Conservation (phyloP, 2,113 vertebrate species). For the Hydropotes inermis region DNA sequence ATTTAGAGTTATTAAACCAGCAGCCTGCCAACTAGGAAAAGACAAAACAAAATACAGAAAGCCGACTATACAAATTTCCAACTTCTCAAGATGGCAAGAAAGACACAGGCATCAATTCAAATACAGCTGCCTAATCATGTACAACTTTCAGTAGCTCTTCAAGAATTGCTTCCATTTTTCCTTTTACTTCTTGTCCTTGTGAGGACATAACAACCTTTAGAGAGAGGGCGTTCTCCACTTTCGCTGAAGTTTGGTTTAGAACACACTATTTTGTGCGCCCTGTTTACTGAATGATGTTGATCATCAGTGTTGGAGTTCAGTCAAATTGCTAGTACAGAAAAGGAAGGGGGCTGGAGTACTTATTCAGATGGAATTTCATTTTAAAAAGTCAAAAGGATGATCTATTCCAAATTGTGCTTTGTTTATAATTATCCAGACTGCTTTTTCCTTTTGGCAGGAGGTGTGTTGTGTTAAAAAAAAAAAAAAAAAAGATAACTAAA, state of each 20-base stretch:
- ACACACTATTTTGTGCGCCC: not conserved
- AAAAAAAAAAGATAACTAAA: not conserved
- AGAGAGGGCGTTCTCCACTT: not conserved
- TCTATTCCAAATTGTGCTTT: not conserved
- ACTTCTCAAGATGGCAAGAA: not conserved
- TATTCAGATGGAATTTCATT: not conserved
- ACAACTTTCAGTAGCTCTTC: not conserved
- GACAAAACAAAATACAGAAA: slow-evolving; percentile 42
- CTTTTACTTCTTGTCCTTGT: not conserved
- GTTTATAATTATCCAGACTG: not conserved
- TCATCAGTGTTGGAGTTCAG: not conserved
- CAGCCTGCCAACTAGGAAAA: slow-evolving; percentile 27
- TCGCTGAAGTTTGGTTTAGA: not conserved
- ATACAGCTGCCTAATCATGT: slow-evolving; percentile 19
- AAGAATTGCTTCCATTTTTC: not conserved
- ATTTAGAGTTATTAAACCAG: slow-evolving; percentile 59
- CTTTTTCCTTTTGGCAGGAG: not conserved
- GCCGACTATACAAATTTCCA: slow-evolving; percentile 42
- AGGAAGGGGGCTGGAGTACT: not conserved
- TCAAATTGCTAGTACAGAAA: not conserved
- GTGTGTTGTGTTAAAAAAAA: not conserved
- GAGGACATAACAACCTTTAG: not conserved
- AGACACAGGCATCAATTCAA: not conserved
- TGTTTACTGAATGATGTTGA: not conserved
- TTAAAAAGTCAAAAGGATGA: not conserved